Conservation (phyloP, 2,113 vertebrate species). For the Sapayoa aenigma region DNA sequence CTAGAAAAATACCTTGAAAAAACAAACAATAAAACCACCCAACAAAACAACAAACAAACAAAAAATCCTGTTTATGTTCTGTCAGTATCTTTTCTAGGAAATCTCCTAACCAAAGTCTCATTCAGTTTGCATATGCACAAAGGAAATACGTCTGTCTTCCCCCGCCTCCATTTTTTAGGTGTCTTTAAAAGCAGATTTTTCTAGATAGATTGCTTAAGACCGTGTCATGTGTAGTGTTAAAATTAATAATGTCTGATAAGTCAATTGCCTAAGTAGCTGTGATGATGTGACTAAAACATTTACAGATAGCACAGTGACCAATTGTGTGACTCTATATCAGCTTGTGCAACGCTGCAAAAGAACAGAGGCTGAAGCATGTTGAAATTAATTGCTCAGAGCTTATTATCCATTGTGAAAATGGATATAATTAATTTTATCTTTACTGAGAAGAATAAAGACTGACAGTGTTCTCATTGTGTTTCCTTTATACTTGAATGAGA, state of each 20-base stretch:
- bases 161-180: not conserved
- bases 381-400: not conserved
- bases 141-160: not conserved
- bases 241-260: not conserved
- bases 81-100: not conserved
- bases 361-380: not conserved
- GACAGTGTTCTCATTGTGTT: not conserved
- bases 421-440: not conserved
- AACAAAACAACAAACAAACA: not conserved
- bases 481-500: not conserved
- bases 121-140: not conserved
- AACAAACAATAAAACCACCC: not conserved
- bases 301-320: conserved; percentile 22
- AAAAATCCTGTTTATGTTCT: not conserved
- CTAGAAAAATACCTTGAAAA: not conserved
- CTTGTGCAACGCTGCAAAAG: not conserved
- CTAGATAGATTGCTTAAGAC: not conserved
- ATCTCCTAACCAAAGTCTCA: not conserved
- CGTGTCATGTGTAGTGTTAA: not conserved
- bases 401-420: not conserved
- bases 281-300: conserved; percentile 14
- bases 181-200: conserved; percentile 2
- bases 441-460: not conserved
- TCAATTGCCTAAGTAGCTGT: not conserved
- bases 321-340: not conserved